Evolutionary conservation across 2,113 vertebrate species (phyloP).

Genomic region (Myotis brandtii): DNA sequence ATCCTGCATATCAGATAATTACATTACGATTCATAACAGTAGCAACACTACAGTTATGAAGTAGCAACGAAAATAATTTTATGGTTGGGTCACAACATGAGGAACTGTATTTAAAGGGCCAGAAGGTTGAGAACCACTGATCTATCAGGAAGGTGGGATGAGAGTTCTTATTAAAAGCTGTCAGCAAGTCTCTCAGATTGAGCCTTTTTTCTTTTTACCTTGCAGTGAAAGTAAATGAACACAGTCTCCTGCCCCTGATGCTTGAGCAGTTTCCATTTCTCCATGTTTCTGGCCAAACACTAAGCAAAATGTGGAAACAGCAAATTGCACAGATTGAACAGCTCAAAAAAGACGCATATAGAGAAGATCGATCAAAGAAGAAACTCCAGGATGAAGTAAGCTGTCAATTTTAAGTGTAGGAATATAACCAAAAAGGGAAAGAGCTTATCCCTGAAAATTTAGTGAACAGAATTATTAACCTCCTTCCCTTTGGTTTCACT

Average conservation of each 20-base stretch:
- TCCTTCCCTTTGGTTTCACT: neutral
- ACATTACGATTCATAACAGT: too few species aligned
- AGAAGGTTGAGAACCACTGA: neutral
- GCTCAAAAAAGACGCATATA: constrained; percentile 83
- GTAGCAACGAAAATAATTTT: too few species aligned
- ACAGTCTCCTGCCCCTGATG: constrained; percentile 91
- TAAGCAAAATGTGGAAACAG: constrained; percentile 93
- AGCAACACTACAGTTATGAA: too few species aligned
- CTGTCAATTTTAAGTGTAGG: neutral
- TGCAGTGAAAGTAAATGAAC: constrained; percentile 92
- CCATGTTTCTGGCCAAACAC: constrained; percentile 88
- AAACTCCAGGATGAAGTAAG: constrained; percentile 91
- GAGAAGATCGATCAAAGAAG: constrained; percentile 78
- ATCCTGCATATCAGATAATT: too few species aligned
- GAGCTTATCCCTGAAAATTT: neutral
- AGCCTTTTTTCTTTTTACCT: constrained; percentile 43
- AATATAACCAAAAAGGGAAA: neutral
- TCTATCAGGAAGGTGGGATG: neutral
- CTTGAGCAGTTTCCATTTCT: constrained; percentile 93
- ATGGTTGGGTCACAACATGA: too few species aligned
- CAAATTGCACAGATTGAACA: constrained; percentile 91
- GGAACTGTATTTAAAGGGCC: too few species aligned
- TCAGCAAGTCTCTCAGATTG: neutral
- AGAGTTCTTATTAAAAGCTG: constrained; percentile 49
- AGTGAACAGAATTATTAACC: neutral